Conservation (phyloP, 2,113 vertebrate species). For the Caretta caretta region DNA sequence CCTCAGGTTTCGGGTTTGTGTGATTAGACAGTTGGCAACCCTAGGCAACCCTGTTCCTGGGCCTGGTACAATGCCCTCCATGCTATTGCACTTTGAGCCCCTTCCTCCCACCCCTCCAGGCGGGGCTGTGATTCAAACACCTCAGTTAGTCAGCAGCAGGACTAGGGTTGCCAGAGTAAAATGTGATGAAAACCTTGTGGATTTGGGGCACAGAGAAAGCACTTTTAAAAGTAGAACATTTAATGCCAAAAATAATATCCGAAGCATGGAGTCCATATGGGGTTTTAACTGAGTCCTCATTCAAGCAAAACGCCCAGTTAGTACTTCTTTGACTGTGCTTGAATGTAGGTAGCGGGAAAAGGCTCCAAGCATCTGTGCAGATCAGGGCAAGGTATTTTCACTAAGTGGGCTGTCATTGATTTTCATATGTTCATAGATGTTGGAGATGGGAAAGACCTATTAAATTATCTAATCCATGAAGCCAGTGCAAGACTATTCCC, state of each 20-base stretch:
- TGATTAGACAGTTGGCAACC: too few species aligned
- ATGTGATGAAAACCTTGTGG: not conserved
- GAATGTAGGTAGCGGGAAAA: not conserved
- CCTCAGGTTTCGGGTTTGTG: too few species aligned
- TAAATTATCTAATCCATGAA: slow-evolving; percentile 60
- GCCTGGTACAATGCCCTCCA: not conserved
- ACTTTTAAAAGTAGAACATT: not conserved
- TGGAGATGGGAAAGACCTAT: slow-evolving; percentile 38
- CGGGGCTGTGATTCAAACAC: not conserved
- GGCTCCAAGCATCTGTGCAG: accelerated
- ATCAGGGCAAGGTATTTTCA: slow-evolving; percentile 13
- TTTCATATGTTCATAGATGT: slow-evolving; percentile 53
- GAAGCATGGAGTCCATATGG: not conserved
- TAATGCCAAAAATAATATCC: not conserved
- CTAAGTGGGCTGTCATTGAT: slow-evolving; percentile 65
- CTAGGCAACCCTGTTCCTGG: not conserved
- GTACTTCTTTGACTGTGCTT: not conserved
- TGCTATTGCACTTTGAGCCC: not conserved
- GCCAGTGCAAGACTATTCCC: slow-evolving; percentile 54
- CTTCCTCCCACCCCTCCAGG: too few species aligned
- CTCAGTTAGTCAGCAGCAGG: not conserved
- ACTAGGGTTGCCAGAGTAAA: not conserved
- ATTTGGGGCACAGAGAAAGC: not conserved
- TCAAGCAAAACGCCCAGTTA: accelerated
- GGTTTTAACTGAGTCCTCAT: not conserved